These are phyloP conservation scores for Mus spretus DNA, from an alignment of 2,797 vertebrate species.

Conservation along the genomic window DNA sequence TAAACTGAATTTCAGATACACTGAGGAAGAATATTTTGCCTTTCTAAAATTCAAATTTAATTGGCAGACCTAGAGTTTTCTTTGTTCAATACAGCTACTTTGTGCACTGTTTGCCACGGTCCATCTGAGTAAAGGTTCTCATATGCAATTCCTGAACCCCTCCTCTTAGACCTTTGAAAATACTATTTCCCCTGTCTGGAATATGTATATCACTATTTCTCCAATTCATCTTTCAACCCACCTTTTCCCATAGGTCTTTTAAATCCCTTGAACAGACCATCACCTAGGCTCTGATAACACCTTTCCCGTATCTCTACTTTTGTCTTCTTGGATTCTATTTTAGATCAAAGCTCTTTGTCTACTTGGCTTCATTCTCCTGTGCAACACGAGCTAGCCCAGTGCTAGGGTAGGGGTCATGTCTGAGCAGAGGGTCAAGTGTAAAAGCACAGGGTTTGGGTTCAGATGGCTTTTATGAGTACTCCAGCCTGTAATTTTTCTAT, in stretches of 20 bases:
- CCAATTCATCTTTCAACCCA: conserved; percentile 15
- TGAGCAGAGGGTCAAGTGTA: conserved; percentile 6
- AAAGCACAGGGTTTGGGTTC: neutral
- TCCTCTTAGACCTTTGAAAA: conserved; percentile 11
- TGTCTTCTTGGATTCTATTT: neutral
- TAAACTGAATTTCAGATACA: conserved; percentile 51
- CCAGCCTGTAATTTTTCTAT: neutral
- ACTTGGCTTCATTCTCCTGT: conserved; percentile 1
- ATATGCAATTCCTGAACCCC: conserved; percentile 38
- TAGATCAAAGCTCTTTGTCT: conserved; percentile 37
- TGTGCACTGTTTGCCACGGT: neutral
- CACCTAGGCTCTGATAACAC: conserved; percentile 5
- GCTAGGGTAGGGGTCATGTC: neutral
- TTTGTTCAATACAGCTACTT: neutral
- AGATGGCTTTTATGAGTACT: neutral
- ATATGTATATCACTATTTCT: conserved; percentile 10
- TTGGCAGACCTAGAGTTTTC: neutral
- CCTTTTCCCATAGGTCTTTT: conserved; percentile 12
- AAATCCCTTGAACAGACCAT: neutral
- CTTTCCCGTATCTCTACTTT: conserved; percentile 20
- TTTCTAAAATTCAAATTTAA: conserved; percentile 51
- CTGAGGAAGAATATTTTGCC: neutral
- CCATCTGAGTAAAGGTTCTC: conserved; percentile 10
- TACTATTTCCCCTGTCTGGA: neutral
- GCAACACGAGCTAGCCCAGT: neutral